These are phyloP conservation scores for Andrena camellia DNA, from an alignment of 2,888 invertebrate genomes.

Conservation along the genomic window DNA sequence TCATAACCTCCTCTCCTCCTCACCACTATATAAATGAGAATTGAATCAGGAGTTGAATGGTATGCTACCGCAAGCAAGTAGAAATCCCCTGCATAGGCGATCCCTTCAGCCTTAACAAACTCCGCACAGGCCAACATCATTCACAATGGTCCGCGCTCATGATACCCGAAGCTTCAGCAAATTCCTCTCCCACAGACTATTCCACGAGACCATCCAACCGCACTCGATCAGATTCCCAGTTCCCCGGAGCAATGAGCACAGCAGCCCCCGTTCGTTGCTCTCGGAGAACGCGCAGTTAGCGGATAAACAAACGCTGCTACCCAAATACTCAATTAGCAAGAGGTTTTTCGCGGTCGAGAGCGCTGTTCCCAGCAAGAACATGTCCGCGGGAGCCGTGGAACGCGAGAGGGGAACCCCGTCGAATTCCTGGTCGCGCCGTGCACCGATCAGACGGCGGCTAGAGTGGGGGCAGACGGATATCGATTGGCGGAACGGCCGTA, in stretches of 20 bases:
- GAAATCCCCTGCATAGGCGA: no score
- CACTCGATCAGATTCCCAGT: neutral
- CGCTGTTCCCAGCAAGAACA: neutral
- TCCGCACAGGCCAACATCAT: no score
- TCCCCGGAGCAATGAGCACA: neutral
- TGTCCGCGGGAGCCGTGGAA: constrained; percentile 17
- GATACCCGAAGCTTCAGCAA: no score
- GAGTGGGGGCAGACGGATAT: constrained; percentile 79
- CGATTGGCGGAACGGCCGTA: constrained; percentile 79
- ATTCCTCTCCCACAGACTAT: no score
- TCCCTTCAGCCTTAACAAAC: no score
- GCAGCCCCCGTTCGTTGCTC: constrained; percentile 10
- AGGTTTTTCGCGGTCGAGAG: constrained; percentile 24
- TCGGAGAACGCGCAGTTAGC: neutral
- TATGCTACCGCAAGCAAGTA: no score
- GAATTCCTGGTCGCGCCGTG: constrained; percentile 55
- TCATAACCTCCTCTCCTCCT: no score
- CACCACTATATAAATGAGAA: no score
- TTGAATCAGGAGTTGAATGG: no score
- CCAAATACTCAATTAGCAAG: constrained; percentile 56
- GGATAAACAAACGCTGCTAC: constrained; percentile 57
- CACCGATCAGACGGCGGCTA: constrained; percentile 20
- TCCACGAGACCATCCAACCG: neutral
- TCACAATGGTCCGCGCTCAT: no score
- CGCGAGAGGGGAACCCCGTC: constrained; percentile 39